Evolutionary conservation across 2,888 invertebrate species (phyloP), one percentile per base, ranked within the genome.

Genomic region (Eurytoma adleriae): DNA sequence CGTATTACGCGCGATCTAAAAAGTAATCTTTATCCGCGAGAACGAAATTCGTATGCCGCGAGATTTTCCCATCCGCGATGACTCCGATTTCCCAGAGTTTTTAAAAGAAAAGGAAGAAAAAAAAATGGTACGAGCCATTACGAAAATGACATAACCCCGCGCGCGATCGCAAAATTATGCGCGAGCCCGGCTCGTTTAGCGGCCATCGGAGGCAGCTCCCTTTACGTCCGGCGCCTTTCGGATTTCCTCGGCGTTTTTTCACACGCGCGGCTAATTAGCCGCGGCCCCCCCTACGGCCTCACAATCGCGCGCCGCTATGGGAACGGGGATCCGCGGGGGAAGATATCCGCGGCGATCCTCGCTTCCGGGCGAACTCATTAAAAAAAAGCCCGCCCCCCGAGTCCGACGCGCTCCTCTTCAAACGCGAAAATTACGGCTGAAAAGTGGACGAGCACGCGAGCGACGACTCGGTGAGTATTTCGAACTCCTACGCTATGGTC

Each of bases 201-300:
- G 40, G 10, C 40, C 40, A 40, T 40, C 40, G 40, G 40, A 40
- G 40, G 10, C 1, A 7, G 10, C 10, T 40, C 40, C 10, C 40
- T 10, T 40, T 40, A 40, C 40, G 40, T 40, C 40, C 40, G 40
- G 40, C 62, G 30, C 61, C 20, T 61, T 62, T 62, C 20, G 73
- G 64, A 64, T 73, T 73, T 56, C 62, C 64, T 73, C 61, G 27
- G 62, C 56, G 27, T 75, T 69, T 76, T 76, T 76, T 76, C 76
- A 61, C 76, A 76, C 76, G 76, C 3, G 69, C 7, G 62, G 54
- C 62, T 76, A 76, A 76, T 76, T 76, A 76, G 68, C 16, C 18
- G 20, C 30, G 16, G 50, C 50, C 61, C 71, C 64, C 20, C 64
- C 24, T 18, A 2, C 24, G 64, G 18, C 56, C 56, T n/a, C 57